Conservation (phyloP, 2,888 invertebrate species). For the Thysanoteuthis rhombus region DNA sequence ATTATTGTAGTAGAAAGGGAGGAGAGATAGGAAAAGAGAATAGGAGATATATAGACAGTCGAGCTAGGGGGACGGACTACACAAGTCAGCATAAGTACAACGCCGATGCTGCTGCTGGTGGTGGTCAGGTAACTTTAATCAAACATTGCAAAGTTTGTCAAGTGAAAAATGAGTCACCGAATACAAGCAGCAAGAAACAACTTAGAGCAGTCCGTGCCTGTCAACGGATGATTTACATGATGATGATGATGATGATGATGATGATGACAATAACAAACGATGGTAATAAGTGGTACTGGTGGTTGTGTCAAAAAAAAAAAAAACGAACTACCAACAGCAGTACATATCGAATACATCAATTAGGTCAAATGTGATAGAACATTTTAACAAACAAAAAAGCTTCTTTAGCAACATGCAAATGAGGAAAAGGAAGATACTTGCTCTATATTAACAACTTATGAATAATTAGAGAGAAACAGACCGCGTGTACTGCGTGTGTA, state of each 20-base stretch:
- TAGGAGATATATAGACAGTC: not conserved
- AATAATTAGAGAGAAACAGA: too few species aligned
- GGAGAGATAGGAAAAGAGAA: not conserved
- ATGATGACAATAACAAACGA: not conserved
- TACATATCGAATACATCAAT: not conserved
- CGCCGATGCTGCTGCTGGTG: not conserved
- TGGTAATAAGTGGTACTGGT: too few species aligned
- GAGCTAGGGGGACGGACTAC: not conserved
- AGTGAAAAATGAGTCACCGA: not conserved
- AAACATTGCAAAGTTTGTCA: constrained; percentile 12
- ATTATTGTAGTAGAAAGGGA: not conserved
- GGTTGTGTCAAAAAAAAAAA: not conserved
- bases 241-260: not conserved
- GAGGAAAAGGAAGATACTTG: too few species aligned
- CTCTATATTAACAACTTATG: too few species aligned
- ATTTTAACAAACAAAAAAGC: too few species aligned
- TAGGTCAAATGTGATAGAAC: too few species aligned
- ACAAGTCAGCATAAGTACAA: constrained; percentile 12
- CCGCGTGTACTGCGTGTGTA: too few species aligned
- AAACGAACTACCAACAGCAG: not conserved
- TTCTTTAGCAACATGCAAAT: too few species aligned
- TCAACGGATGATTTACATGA: not conserved
- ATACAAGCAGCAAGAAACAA: not conserved
- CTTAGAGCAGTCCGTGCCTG: not conserved
- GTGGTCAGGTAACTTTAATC: constrained; percentile 12